Base-by-base conservation (phyloP, 2,113 vertebrate genomes). In the Carassius auratus region DNA sequence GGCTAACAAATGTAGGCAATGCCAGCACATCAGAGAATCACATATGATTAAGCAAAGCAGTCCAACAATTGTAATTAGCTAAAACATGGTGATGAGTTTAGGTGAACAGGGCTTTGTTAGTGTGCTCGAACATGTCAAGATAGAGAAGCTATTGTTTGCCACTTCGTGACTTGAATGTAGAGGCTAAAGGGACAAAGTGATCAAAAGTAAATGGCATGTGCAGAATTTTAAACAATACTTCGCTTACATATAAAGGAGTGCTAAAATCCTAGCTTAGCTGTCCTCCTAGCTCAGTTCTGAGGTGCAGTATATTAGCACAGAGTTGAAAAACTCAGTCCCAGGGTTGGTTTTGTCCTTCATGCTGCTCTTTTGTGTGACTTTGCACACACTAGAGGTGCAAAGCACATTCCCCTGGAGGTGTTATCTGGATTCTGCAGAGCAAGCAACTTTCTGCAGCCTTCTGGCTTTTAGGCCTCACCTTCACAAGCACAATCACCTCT, bases 1-100 rank as follows among this genome's bases (percentile, higher is more conserved):
- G 91, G 86, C 91, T 93, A 93, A 92, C 89, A 91, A 94, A 91
- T 90, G 90, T 89, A 93, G 93, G 94, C 92, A 93, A 93, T 89
- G 89, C 89, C 88, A 87, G 87, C 62, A 90, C 91, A 91, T 93
- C 92, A 90, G 87, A 88, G 92, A 93, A 94, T 95, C 93, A 93
- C 93, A 92, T 90, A 91, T 91, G 91, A 95, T 94, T 93, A 94
- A 91, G 92, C 90, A 88, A 88, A 92, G 92, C 92, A 85, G 91
- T 92, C 88, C 90, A 91, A 93, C 91, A 90, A 90, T 92, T 91
- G 91, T 93, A 93, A 95, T 94, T 94, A 94, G 87, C 86, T 81
- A 26, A 84, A 86, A 90, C 88, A 87, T 84, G 87, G 57, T 90
- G 90, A 55, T 55, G 52, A 88, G 91, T 92, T 88, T n/a, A 69